Base-by-base conservation (phyloP, 2,888 invertebrate genomes). In the Eristalinus sepulchralis region DNA sequence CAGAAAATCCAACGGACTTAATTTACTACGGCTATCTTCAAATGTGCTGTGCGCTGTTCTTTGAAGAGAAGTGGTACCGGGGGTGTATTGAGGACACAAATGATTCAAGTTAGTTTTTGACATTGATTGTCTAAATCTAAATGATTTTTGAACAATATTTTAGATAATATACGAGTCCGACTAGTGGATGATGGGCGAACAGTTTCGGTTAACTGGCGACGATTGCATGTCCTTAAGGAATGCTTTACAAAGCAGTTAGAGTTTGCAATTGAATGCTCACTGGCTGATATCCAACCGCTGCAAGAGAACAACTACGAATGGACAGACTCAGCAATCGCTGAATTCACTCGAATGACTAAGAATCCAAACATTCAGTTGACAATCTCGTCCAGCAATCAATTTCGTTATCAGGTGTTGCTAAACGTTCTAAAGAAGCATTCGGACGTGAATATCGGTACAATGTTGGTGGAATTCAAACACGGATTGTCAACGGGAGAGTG, bases 131-230 rank as follows among this genome's bases (percentile, higher is more conserved):
- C n/a, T n/a, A n/a, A n/a, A n/a, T n/a, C n/a, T n/a, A n/a, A n/a
- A 22, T 55, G 13, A 47, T 36, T 59, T 11, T 47, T 1, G 24
- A 60, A 10, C 57, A 22, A 9, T 34, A 33, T 5, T 81, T 36
- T 66, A 91, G 91, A 89, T 0, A 88, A 73, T 47, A 89, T 90
- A 10, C 20, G 80, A 0, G 89, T 92, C 20, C 91, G 89, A 34
- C 89, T 92, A 13, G 91, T 92, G 4, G 97, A 97, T 90, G 94
- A 94, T 86, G 96, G 95, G 0, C 92, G 92, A 47, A 92, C 93
- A 1, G 94, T 95, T 89, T 93, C 92, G 0, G 93, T 96, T 0
- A 90, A 92, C 0, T 89, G 92, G 59, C 89, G 92, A 1, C 90
- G 93, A 63, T 91, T 96, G 20, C 94, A 93, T 67, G 92, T 93